Conservation (phyloP, 2,888 invertebrate species). For the Laothoe populi region DNA sequence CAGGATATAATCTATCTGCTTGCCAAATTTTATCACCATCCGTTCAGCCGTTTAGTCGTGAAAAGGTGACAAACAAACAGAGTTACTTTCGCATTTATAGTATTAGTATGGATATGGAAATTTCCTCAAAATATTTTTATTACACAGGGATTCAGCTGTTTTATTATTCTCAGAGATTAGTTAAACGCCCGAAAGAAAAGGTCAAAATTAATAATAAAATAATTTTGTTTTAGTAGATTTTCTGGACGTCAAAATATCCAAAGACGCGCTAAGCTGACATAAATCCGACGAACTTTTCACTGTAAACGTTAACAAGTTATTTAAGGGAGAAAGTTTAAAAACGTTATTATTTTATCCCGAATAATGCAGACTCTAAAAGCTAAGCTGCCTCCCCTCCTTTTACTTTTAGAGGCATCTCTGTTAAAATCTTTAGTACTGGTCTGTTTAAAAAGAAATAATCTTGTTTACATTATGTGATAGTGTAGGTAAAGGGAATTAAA, state of each 20-base stretch:
- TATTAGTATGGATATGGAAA: too few relatives aligned
- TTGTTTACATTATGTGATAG: neutral
- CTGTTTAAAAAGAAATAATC: neutral
- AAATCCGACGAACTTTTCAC: slow-evolving; percentile 8
- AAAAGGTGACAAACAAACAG: too few relatives aligned
- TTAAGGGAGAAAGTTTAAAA: neutral
- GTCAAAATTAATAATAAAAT: neutral
- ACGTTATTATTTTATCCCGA: neutral
- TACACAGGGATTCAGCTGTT: neutral
- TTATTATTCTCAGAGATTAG: neutral
- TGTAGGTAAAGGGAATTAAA: too few relatives aligned
- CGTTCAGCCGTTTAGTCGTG: too few relatives aligned
- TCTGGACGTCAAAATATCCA: neutral
- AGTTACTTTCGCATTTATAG: too few relatives aligned
- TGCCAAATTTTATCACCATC: too few relatives aligned
- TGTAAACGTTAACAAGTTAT: neutral
- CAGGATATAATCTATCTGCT: too few relatives aligned
- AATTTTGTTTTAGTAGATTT: neutral
- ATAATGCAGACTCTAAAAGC: neutral
- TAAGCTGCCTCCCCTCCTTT: neutral
- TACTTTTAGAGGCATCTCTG: neutral
- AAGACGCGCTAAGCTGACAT: neutral
- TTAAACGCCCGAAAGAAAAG: neutral
- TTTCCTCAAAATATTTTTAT: too few relatives aligned
- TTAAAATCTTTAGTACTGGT: neutral